These are phyloP conservation scores for Zophobas morio DNA, from an alignment of 1,140 invertebrate genomes.

Conservation along the genomic window DNA sequence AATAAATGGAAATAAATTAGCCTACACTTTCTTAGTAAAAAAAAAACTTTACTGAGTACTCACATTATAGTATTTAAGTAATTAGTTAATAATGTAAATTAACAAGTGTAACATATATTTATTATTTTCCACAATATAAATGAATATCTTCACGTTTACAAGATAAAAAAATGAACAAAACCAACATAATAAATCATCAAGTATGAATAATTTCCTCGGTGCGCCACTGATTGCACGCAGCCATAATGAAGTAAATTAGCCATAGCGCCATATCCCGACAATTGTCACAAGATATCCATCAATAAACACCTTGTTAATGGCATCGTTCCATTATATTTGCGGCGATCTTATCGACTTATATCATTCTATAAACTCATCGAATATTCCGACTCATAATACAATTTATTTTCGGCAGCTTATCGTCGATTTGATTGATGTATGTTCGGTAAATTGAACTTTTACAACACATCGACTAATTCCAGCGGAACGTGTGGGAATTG, in stretches of 20 bases:
- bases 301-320: conserved; percentile 51
- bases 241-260: conserved; percentile 50
- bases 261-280: conserved; percentile 36
- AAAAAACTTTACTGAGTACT: too few relatives aligned
- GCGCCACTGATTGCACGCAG: conserved; percentile 31
- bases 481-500: conserved; percentile 18
- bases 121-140: too few relatives aligned
- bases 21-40: too few relatives aligned
- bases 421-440: conserved; percentile 17
- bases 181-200: not conserved
- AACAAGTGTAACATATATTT: too few relatives aligned
- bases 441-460: conserved; percentile 38
- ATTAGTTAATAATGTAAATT: too few relatives aligned
- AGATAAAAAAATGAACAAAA: not conserved
- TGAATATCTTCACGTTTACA: too few relatives aligned
- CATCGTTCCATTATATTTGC: conserved; percentile 37
- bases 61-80: too few relatives aligned
- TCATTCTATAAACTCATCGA: conserved; percentile 27
- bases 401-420: conserved; percentile 38
- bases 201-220: conserved; percentile 16
- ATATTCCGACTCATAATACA: conserved; percentile 33
- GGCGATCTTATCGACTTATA: conserved; percentile 44
- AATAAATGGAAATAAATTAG: too few relatives aligned
- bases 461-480: conserved; percentile 19
- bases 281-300: conserved; percentile 55